A percentile compares a stretch with the other conserved stretches of the same genome.
Conservation (phyloP, 2,797 vertebrate genomes). For the Myotis myotis region DNA sequence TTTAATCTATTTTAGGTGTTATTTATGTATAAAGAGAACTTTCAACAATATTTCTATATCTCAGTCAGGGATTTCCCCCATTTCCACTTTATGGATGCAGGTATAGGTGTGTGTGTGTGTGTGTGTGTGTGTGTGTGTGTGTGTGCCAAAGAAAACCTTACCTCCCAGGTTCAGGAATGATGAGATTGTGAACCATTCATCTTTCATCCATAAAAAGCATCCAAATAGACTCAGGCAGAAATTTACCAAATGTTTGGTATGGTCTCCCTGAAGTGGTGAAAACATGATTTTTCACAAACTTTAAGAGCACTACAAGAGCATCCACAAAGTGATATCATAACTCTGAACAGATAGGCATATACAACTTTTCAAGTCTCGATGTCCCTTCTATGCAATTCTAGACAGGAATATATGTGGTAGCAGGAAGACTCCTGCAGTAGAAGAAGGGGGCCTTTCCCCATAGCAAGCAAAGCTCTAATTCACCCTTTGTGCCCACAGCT, state of each 20-base stretch:
- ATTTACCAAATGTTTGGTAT: slow-evolving; percentile 38
- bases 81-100: not conserved
- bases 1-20: not conserved
- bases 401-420: not conserved
- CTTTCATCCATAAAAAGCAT: slow-evolving; percentile 46
- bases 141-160: not conserved
- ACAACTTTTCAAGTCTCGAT: slow-evolving; percentile 52
- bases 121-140: not conserved
- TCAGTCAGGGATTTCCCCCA: not conserved
- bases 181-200: not conserved
- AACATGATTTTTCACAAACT: slow-evolving; percentile 55
- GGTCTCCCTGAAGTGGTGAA: slow-evolving; percentile 24
- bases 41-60: not conserved
- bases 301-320: slow-evolving; percentile 38
- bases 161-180: not conserved
- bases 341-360: not conserved
- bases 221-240: slow-evolving; percentile 55
- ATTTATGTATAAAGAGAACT: not conserved
- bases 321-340: slow-evolving; percentile 59
- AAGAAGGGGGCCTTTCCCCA: not conserved
- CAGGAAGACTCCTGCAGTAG: not conserved
- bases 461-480: not conserved
- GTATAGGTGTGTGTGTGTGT: not conserved
- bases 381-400: not conserved
- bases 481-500: not conserved